phyloP scores from a whole-genome alignment of 2,888 invertebrate species.

The Gerris lacustris region DNA sequence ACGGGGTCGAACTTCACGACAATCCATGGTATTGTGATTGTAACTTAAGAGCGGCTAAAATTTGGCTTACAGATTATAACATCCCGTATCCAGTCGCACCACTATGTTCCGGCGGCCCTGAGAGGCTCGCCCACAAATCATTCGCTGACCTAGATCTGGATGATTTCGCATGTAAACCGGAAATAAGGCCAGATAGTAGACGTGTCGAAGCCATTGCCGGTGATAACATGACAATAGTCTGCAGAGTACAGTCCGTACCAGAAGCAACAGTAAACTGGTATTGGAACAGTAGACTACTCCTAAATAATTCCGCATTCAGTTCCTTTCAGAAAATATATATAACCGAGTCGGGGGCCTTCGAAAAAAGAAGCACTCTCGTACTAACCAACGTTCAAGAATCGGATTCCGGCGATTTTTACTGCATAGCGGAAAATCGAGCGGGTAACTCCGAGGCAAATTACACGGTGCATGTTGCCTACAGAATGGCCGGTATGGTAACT shows the following conservation, averaged over 20 bases:
- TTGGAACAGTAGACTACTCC: constrained; percentile 65
- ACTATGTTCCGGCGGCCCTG: constrained; percentile 59
- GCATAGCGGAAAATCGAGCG: constrained; percentile 79
- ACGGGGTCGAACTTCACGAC: constrained; percentile 68
- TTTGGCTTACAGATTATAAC: constrained; percentile 65
- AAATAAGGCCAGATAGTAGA: constrained; percentile 58
- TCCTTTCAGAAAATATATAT: constrained; percentile 64
- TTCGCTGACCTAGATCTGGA: constrained; percentile 54
- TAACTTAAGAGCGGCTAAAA: constrained; percentile 58
- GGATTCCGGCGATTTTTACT: constrained; percentile 73
- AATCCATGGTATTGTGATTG: constrained; percentile 88
- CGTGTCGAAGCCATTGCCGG: constrained; percentile 68
- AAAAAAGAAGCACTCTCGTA: constrained; percentile 62
- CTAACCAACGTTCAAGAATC: constrained; percentile 72
- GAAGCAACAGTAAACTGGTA: constrained; percentile 74
- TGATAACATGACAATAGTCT: constrained; percentile 72
- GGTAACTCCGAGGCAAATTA: constrained; percentile 81
- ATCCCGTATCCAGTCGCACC: constrained; percentile 69
- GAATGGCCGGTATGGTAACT: constrained; percentile 66
- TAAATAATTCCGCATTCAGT: constrained; percentile 66
- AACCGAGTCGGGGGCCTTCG: constrained; percentile 61
- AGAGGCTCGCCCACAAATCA: constrained; percentile 50
- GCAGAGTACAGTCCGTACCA: constrained; percentile 68
- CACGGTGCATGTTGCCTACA: constrained; percentile 66
- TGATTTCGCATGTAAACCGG: constrained; percentile 71